Base-by-base conservation (phyloP, 1,140 invertebrate genomes). In the Halictus rubicundus region DNA sequence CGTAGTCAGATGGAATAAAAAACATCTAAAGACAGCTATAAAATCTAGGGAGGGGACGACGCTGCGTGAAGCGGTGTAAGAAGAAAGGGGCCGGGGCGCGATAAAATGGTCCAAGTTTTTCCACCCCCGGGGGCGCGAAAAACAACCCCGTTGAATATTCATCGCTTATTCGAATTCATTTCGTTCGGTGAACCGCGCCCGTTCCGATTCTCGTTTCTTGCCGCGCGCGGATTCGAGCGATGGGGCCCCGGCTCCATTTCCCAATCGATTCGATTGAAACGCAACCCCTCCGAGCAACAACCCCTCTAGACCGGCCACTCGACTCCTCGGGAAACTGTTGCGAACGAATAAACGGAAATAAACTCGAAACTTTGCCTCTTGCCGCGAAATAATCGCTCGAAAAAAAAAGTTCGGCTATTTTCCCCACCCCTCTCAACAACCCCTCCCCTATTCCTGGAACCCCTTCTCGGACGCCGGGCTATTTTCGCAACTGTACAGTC, bases 161-260 rank as follows among this genome's bases (percentile, higher is more conserved):
- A 78, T 77, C 16, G 68, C 57, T 27, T 54, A 39, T 71, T 52
- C 25, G 57, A 78, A 63, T 78, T 63, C 59, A 71, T 78, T 71
- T 52, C 59, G 8, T 23, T n/a, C 54, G 23, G 8, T 8, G 46
- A 57, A 21, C 63, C 49, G 49, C 19, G 49, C 49, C 12, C 60
- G 54, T 77, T n/a, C 66, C 65, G 59, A n/a, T 68, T 61, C 12
- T 12, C 9, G 5, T 27, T 71, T 63, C 75, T 63, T 71, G 66
- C 27, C 10, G 19, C 6, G 21, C 32, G n/a, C 54, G 19, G 37
- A 16, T 25, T 19, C n/a, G n/a, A 1, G n/a, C 42, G 21, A 65
- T 59, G 52, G 73, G 46, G 1, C 2, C 21, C 14, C 37, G 49
- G 49, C 21, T 54, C 0, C 5, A 21, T 2, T 10, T 3, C 9